Evolutionary conservation across 2,888 invertebrate genomes (phyloP).

Genomic region (Carabus problematicus): DNA sequence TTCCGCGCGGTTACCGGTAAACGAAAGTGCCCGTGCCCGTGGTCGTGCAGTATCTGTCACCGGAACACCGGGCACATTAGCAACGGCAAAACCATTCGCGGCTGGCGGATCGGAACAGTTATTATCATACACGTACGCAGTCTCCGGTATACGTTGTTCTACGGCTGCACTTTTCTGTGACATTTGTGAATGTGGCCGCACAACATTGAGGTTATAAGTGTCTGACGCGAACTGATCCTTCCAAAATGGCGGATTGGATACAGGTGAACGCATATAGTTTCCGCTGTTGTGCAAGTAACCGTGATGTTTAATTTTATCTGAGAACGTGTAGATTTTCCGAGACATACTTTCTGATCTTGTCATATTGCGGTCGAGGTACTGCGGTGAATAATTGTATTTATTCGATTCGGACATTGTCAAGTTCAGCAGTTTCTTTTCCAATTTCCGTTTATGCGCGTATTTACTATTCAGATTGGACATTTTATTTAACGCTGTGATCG

Average conservation of each 20-base stretch:
- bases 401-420: slow-evolving; percentile 52
- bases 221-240: slow-evolving; percentile 30
- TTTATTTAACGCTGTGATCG: slow-evolving; percentile 34
- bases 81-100: slow-evolving; percentile 22
- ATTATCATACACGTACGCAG: slow-evolving; percentile 28
- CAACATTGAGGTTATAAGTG: slow-evolving; percentile 20
- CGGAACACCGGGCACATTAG: slow-evolving; percentile 21
- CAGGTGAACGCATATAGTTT: slow-evolving; percentile 37
- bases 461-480: slow-evolving; percentile 45
- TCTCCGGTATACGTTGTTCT: slow-evolving; percentile 31
- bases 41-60: slow-evolving; percentile 47
- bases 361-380: slow-evolving; percentile 55
- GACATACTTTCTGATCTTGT: slow-evolving; percentile 59
- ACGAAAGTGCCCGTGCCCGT: slow-evolving; percentile 62
- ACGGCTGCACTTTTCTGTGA: slow-evolving; percentile 36
- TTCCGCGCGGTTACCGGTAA: slow-evolving; percentile 59
- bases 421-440: slow-evolving; percentile 52
- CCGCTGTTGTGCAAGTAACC: slow-evolving; percentile 48
- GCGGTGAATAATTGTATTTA: slow-evolving; percentile 46
- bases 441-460: slow-evolving; percentile 45
- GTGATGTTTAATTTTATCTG: slow-evolving; percentile 47
- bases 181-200: slow-evolving; percentile 1
- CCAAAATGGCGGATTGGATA: slow-evolving; percentile 42
- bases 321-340: slow-evolving; percentile 55
- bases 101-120: slow-evolving; percentile 24